Base-by-base conservation (phyloP, 2,797 vertebrate species). In the Gambelia wislizenii region DNA sequence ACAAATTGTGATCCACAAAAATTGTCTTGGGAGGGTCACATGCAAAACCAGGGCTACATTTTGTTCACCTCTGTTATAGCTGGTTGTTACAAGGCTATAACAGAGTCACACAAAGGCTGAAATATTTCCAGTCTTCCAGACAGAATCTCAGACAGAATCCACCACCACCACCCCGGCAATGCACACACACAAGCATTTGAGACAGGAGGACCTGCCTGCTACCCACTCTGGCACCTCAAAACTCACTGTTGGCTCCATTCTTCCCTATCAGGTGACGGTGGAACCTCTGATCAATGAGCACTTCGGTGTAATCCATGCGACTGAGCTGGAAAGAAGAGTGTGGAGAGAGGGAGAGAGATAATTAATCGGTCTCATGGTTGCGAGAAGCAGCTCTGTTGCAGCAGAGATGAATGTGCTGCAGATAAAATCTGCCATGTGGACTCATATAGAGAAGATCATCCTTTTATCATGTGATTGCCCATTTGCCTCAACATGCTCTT, bases 281-380 rank as follows among this genome's bases (percentile, higher is more conserved):
- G 95, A 98, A 98, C 67, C 97, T 97, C 92, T 97, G 97, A 81
- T 98, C 97, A 54, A 98, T 97, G 89, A 96, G 97, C 90, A 98
- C 96, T 88, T 98, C 97, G 0, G 97, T 97, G 96, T 97, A 98
- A 95, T 98, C 97, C 97, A 98, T 98, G 94, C 96, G 97, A 72
- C 96, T 96, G 92, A 98, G 96, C 98, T 98, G 91, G 39, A 92
- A 79, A 69, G 84, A 88, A 4, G 87, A 33, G 8, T 12, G 9
- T 12, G 61, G 39, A 3, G 4, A 10, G 39, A 2, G 5, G 18
- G 47, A 39, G 39, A 44, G 49, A 20, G 5, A 52, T 22, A 39
- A 67, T 84, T 6, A 54, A 25, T 25, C 39, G 2, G 10, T 47
- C 33, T 78, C 44, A 6, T 14, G 47, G 25, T 14, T 1, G 20